A percentile compares a stretch with the other conserved stretches of the same genome.
phyloP scores from a whole-genome alignment of 2,888 invertebrate genomes.

The Oscheius sp. region DNA sequence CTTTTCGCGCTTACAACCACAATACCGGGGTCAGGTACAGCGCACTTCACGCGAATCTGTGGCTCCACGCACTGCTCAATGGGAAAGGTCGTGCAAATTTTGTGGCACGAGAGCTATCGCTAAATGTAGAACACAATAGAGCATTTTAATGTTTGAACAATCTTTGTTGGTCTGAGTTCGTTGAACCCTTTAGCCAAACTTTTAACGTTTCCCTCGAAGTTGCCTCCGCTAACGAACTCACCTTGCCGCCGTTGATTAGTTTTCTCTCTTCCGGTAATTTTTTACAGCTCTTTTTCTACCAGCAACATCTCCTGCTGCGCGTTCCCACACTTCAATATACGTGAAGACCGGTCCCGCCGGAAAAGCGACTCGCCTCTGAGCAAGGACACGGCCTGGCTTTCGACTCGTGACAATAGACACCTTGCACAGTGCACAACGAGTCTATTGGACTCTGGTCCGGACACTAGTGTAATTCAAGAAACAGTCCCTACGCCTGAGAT shows the following conservation, averaged over 20 bases:
- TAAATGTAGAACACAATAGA: neutral
- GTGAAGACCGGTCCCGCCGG: slow-evolving; percentile 24
- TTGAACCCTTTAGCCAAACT: neutral
- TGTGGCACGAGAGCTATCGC: neutral
- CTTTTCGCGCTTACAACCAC: slow-evolving; percentile 22
- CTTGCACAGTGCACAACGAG: slow-evolving; percentile 1
- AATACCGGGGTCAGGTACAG: slow-evolving; percentile 15
- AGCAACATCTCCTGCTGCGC: slow-evolving; percentile 13
- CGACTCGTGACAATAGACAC: slow-evolving; percentile 1
- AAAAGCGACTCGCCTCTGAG: slow-evolving; percentile 24
- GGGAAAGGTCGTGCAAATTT: slow-evolving; percentile 14
- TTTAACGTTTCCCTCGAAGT: neutral
- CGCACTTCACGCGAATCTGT: slow-evolving; percentile 23
- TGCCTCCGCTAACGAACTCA: neutral
- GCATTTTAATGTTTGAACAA: neutral
- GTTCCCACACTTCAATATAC: slow-evolving; percentile 23
- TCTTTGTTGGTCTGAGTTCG: no score
- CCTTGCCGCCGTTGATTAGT: slow-evolving; percentile 9
- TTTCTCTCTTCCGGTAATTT: neutral
- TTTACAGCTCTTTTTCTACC: neutral
- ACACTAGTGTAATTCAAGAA: neutral
- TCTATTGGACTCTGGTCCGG: neutral
- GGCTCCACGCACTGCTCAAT: neutral
- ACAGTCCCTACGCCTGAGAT: neutral
- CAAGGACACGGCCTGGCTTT: slow-evolving; percentile 16